Base-by-base conservation (phyloP, 2,113 vertebrate species). In the Apodemus sylvaticus region DNA sequence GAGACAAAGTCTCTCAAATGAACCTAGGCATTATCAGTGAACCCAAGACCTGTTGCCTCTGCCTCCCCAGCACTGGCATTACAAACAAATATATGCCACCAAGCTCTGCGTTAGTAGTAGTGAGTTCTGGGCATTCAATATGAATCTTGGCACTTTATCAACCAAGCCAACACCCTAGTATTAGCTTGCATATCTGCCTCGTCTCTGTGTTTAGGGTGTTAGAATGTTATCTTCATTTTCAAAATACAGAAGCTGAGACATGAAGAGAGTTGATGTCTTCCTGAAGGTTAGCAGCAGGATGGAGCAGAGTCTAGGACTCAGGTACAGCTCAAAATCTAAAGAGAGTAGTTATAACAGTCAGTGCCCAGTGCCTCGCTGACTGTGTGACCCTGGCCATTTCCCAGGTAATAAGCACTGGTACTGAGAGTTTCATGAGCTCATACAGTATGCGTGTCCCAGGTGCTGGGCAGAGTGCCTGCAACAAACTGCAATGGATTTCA, bases 141-240 rank as follows among this genome's bases (percentile, higher is more conserved):
- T 45, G 42, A 31, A 42, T 86, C 83, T 20, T 36, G 29, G 8
- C 48, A 19, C 83, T 14, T 68, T 36, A 51, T 11, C 39, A 51
- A 14, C 26, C 17, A 68, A 51, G 8, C 64, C 45, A 48, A 12
- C 3, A 16, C 34, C 34, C 16, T 48, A 86, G 6, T 3, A 48
- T 12, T 66, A 70, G 17, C 11, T n/a, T 48, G 9, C 51, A 22
- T 86, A 1, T 45, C 34, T 86, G 74, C 16, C 42, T 45, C 29
- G 34, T 94, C 6, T 4, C 3, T 53, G 0, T 55, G 34, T 85
- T 34, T 34, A 20, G 34, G 3, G 51, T 89, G 14, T 73, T 48
- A 89, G 64, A 97, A 89, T 42, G n/a, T 60, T 34, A 19, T 83
- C 76, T 66, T 94, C 20, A 53, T 90, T 94, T 88, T 88, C 42